A percentile compares a stretch with the other conserved stretches of the same genome.
These are phyloP conservation scores for Acanthisitta chloris DNA, from an alignment of 2,113 vertebrate genomes.

Conservation along the genomic window DNA sequence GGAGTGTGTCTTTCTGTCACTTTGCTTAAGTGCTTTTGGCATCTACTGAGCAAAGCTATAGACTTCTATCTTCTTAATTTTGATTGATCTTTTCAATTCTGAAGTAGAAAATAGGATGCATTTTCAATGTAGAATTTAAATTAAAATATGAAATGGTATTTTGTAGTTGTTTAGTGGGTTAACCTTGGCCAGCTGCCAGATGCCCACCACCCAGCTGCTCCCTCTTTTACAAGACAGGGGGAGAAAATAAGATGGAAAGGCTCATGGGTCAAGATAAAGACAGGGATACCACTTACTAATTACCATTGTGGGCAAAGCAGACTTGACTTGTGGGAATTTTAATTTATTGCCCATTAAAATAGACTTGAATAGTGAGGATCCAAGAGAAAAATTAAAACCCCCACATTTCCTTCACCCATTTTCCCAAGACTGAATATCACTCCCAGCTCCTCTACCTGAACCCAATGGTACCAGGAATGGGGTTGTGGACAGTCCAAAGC, in stretches of 20 bases:
- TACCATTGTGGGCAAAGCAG: background rate
- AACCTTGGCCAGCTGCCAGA: background rate
- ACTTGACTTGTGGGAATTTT: background rate
- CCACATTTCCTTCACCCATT: fast-evolving
- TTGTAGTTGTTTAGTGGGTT: background rate
- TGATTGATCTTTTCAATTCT: constrained; percentile 31
- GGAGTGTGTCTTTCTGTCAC: background rate
- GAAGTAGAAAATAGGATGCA: background rate
- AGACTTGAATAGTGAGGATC: background rate
- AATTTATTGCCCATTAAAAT: background rate
- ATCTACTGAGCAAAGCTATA: constrained; percentile 8
- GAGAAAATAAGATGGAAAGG: background rate
- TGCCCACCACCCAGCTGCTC: background rate
- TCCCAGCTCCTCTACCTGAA: background rate
- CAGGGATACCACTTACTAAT: background rate
- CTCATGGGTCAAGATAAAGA: background rate
- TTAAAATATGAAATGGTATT: background rate
- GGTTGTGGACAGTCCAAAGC: background rate
- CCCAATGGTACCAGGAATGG: fast-evolving
- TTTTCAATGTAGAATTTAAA: background rate
- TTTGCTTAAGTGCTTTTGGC: constrained; percentile 3
- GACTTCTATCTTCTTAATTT: background rate
- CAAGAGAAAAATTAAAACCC: background rate
- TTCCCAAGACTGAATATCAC: background rate
- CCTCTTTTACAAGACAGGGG: background rate